A percentile compares a stretch with the other conserved stretches of the same genome.
Evolutionary conservation across 2,888 invertebrate species (phyloP).

Genomic region (Amiota minor): DNA sequence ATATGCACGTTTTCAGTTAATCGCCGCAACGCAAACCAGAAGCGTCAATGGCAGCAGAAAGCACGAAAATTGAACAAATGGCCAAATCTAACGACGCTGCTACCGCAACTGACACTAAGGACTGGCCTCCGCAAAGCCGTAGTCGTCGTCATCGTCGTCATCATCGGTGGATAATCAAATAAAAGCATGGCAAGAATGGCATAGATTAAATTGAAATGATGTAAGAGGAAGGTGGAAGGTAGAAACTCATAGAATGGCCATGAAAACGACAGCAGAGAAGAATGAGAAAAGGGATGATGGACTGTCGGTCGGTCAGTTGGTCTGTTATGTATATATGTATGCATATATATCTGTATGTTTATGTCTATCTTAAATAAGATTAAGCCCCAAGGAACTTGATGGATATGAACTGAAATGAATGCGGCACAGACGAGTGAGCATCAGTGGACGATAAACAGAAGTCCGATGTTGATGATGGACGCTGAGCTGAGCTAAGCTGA

Average conservation of each 20-base stretch:
- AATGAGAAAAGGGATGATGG: neutral
- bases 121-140: neutral
- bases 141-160: neutral
- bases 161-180: slow-evolving; percentile 29
- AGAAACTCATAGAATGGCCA: slow-evolving; percentile 14
- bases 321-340: neutral
- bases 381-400: slow-evolving; percentile 20
- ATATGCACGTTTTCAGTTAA: slow-evolving; percentile 25
- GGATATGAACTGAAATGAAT: neutral
- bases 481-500: neutral
- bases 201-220: slow-evolving; percentile 31
- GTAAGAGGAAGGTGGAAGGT: slow-evolving; percentile 1
- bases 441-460: too few relatives aligned
- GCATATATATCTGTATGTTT: neutral
- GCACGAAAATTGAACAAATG: neutral
- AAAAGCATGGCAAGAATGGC: slow-evolving; percentile 12
- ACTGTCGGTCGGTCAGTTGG: neutral
- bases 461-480: too few relatives aligned
- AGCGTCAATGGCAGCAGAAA: slow-evolving; percentile 12
- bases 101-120: neutral
- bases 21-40: slow-evolving; percentile 10
- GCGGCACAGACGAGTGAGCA: neutral
- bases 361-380: neutral
- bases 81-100: neutral
- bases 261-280: neutral